Evolutionary conservation across 2,888 invertebrate genomes (phyloP), one percentile per base, ranked within the genome.

Genomic region (Scaptomyza parva): DNA sequence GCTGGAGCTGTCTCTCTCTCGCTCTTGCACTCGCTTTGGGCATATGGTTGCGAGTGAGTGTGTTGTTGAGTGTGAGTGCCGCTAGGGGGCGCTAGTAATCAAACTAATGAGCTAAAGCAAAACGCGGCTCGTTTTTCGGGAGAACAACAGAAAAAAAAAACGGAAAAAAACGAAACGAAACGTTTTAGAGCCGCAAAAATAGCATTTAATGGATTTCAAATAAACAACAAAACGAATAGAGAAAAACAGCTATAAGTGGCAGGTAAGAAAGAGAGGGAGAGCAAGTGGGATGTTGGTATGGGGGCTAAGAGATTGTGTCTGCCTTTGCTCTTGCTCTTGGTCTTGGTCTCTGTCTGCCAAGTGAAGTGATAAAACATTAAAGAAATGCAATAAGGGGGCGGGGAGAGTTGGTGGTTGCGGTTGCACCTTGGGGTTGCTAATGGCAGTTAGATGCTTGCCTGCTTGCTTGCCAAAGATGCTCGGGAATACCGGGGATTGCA

Each of bases 161-260:
- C 5, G 22, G 22, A 22, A 14, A 35, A 8, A 35, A 35, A 14
- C n/a, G 26, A 43, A 26, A 3, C 3, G 22, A 22, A 59, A 28
- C 43, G 41, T 18, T 40, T 57, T 30, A 22, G 22, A 57, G 47
- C 12, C 28, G 50, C 88, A 84, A 88, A 90, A 90, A 90, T 90
- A 89, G 90, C 89, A 86, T 90, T 90, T 90, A 90, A 90, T 90
- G 90, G 90, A 90, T 90, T 89, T 89, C 83, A 76, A 89, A 86
- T 69, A 68, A 77, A 69, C 33, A 22, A 41, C 41, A 64, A 63
- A 55, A 54, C 58, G 51, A 39, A 20, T 4, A 51, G 52, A 45
- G 24, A 20, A 1, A 39, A 53, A 52, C 57, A 39, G 50, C 52
- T 8, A 58, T 47, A 76, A 68, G 76, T 57, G 77, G 58, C 68